Percentiles rank a stretch among this genome's conserved stretches.
Conservation (phyloP, 2,888 invertebrate genomes). For the Acrobasis suavella region DNA sequence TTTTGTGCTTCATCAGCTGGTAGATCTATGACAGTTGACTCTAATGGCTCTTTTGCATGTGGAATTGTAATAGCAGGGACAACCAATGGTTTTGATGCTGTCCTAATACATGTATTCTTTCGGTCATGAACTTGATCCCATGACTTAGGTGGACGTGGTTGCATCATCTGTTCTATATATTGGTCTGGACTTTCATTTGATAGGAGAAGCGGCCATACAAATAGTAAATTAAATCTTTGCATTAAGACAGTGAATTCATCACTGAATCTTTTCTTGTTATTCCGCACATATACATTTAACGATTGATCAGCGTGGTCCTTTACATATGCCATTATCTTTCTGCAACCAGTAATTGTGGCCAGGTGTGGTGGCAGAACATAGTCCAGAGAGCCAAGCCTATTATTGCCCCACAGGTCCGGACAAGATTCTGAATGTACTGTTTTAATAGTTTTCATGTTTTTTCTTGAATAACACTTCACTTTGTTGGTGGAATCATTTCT, state of each 20-base stretch:
- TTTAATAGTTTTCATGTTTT: slow-evolving; percentile 25
- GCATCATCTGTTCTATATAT: neutral
- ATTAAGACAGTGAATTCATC: slow-evolving; percentile 45
- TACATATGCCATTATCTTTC: slow-evolving; percentile 50
- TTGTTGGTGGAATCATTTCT: slow-evolving; percentile 38
- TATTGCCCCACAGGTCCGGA: slow-evolving; percentile 60
- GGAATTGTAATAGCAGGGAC: slow-evolving; percentile 8
- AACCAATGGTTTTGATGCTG: neutral
- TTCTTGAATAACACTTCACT: slow-evolving; percentile 62
- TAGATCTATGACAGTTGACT: slow-evolving; percentile 10
- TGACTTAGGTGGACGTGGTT: neutral
- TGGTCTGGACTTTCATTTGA: slow-evolving; percentile 47
- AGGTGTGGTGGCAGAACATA: slow-evolving; percentile 65
- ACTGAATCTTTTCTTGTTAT: slow-evolving; percentile 44
- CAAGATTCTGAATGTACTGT: slow-evolving; percentile 30
- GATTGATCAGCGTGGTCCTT: slow-evolving; percentile 25
- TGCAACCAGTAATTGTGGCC: slow-evolving; percentile 61
- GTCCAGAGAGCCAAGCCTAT: slow-evolving; percentile 32
- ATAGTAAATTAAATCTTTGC: slow-evolving; percentile 56
- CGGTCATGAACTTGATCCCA: too few relatives aligned
- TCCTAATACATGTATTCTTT: too few relatives aligned
- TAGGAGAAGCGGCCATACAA: slow-evolving; percentile 65
- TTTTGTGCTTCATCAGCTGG: neutral
- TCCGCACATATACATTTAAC: slow-evolving; percentile 39
- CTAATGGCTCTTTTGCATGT: neutral